Evolutionary conservation across 2,888 invertebrate species (phyloP).

Genomic region (Chesias legatella): DNA sequence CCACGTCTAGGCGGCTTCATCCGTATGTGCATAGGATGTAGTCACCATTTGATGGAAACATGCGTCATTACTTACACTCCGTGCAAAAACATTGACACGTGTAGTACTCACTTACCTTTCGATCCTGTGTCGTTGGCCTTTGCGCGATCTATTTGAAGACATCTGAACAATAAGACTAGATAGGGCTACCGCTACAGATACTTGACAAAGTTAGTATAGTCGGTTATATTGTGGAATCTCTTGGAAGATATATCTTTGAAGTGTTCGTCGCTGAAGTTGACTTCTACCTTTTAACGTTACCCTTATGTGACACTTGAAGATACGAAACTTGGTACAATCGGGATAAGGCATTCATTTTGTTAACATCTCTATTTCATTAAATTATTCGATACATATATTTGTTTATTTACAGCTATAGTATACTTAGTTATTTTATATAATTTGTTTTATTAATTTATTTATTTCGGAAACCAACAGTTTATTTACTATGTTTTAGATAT

Average conservation of each 20-base stretch:
- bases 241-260: background rate
- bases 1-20: background rate
- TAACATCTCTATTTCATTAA: too few relatives aligned
- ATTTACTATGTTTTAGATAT: too few relatives aligned
- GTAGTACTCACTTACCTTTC: constrained; percentile 38
- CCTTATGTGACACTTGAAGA: too few relatives aligned
- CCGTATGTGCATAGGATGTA: constrained; percentile 7
- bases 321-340: too few relatives aligned
- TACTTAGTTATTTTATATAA: too few relatives aligned
- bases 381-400: too few relatives aligned
- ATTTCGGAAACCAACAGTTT: too few relatives aligned
- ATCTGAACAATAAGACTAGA: constrained; percentile 23
- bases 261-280: background rate
- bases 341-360: too few relatives aligned
- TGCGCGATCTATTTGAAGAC: constrained; percentile 41
- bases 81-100: constrained; percentile 37
- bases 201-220: constrained; percentile 1
- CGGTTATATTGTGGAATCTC: background rate
- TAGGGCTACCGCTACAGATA: constrained; percentile 11
- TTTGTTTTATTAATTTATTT: too few relatives aligned
- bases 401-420: too few relatives aligned
- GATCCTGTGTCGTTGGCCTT: constrained; percentile 39
- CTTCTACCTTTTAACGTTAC: too few relatives aligned
- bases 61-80: constrained; percentile 12
- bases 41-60: constrained; percentile 10